These are phyloP conservation scores for Ectropis crepuscularia DNA, from an alignment of 2,888 invertebrate genomes.

Conservation along the genomic window DNA sequence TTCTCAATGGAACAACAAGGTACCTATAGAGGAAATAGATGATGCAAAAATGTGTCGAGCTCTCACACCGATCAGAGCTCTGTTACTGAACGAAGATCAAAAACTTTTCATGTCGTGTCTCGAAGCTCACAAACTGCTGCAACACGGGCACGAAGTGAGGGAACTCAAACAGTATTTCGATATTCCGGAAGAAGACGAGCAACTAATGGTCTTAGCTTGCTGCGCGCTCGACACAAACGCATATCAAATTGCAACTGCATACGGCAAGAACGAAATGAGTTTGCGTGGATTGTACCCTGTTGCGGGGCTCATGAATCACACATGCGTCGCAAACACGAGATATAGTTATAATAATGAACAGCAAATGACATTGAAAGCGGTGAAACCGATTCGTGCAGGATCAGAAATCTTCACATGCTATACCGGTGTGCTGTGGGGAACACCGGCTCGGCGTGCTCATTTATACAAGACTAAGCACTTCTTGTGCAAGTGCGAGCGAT, in stretches of 20 bases:
- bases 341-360: slow-evolving; percentile 85
- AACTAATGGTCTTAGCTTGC: slow-evolving; percentile 85
- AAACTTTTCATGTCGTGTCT: slow-evolving; percentile 79
- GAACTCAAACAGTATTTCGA: slow-evolving; percentile 78
- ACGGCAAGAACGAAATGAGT: slow-evolving; percentile 76
- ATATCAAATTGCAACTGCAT: slow-evolving; percentile 84
- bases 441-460: slow-evolving; percentile 85
- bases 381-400: slow-evolving; percentile 84
- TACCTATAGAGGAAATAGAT: slow-evolving; percentile 69
- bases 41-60: slow-evolving; percentile 66
- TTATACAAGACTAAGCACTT: slow-evolving; percentile 88
- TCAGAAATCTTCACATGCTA: slow-evolving; percentile 88
- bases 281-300: slow-evolving; percentile 88
- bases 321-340: slow-evolving; percentile 87
- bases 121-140: slow-evolving; percentile 80
- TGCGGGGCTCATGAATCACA: slow-evolving; percentile 88
- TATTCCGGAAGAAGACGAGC: slow-evolving; percentile 82
- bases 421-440: slow-evolving; percentile 88
- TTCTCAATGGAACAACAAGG: slow-evolving; percentile 83
- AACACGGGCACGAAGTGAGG: slow-evolving; percentile 85
- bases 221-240: slow-evolving; percentile 88
- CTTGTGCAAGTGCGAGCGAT: slow-evolving; percentile 86
- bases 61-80: slow-evolving; percentile 69
- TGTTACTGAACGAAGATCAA: slow-evolving; percentile 74
- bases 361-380: slow-evolving; percentile 86